Base-by-base conservation (phyloP, 2,888 invertebrate genomes). In the Rhogogaster chlorosoma region DNA sequence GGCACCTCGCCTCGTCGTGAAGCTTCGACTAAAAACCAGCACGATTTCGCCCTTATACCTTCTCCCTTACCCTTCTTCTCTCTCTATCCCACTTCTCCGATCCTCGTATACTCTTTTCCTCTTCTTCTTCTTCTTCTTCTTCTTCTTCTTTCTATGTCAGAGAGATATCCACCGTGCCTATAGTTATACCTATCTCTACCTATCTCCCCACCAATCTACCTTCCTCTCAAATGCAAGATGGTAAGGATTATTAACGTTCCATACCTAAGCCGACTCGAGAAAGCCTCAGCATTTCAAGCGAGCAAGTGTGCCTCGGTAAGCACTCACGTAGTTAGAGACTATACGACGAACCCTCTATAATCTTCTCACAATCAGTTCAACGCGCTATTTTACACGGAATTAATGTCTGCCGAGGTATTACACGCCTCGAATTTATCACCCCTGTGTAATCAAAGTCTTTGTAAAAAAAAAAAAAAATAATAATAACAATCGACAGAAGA, bases 301-400 rank as follows among this genome's bases (percentile, higher is more conserved):
- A 67, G 67, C 45, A 45, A 26, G 15, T 38, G 71, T 73, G 42
- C 38, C 42, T 73, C 38, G 71, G 36, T n/a, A 70, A 36, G 71
- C 71, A 42, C 38, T 73, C 71, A 73, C 71, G 71, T 73, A 73
- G 38, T 73, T 42, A n/a, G 38, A 42, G n/a, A 73, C 71, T 42
- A 38, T 26, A 36, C 42, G n/a, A 73, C 38, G 10, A n/a, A 42
- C 22, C 22, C 71, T 42, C 42, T n/a, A 73, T 73, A 73, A 73
- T 73, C 71, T 73, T 42, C 42, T 73, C 71, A 42, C 38, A 73
- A 73, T 73, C 67, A 32, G 26, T 73, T 18, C 38, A 42, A 42
- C 42, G 42, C 71, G 38, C 38, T 38, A 73, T 42, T 73, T 73
- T 73, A 36, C 71, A 71, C 22, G 38, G n/a, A 38, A 38, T 73